Evolutionary conservation across 2,888 invertebrate species (phyloP), one percentile per base, ranked within the genome.

Genomic region (Agriopis aurantiaria): DNA sequence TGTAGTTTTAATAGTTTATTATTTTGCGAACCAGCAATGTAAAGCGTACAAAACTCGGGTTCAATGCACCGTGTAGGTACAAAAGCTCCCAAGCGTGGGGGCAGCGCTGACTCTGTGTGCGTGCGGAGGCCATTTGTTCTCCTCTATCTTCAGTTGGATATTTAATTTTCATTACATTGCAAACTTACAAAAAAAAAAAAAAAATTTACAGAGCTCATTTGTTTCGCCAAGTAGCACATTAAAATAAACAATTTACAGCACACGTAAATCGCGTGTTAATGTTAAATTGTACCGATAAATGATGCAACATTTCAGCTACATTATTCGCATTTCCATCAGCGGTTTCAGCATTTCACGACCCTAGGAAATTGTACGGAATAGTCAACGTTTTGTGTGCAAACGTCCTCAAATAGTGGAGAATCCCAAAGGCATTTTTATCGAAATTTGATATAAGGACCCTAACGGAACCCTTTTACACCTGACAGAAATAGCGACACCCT

Each of bases 391-490:
- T 62, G 62, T 62, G 46, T 33, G 62, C 62, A 62, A 53, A 53
- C 23, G 45, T 52, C 43, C 61, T 17, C 52, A 43, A 51, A 51
- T 52, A 49, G 53, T 4, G 11, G 43, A 51, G 61, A 62, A 62
- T 53, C 62, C 45, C 46, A 8, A 45, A 62, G 53, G 62, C 53
- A 53, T 62, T 62, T 62, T 62, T 62, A 62, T 53, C 62, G 62
- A 62, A 62, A 62, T 62, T 62, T 62, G 62, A 62, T 62, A 53
- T 53, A 62, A 53, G 46, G 53, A 62, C 23, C 53, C 62, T 62
- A 46, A 53, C 43, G 45, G 53, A 62, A 62, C 62, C 62, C 62
- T 62, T 62, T 62, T 53, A 62, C 53, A 62, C 62, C 62, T 62
- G 61, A 62, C 46, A 33, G 53, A 53, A 45, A 62, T 62, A 62